Conservation (phyloP, 1,140 invertebrate genomes). For the Trissolcus basalis region DNA sequence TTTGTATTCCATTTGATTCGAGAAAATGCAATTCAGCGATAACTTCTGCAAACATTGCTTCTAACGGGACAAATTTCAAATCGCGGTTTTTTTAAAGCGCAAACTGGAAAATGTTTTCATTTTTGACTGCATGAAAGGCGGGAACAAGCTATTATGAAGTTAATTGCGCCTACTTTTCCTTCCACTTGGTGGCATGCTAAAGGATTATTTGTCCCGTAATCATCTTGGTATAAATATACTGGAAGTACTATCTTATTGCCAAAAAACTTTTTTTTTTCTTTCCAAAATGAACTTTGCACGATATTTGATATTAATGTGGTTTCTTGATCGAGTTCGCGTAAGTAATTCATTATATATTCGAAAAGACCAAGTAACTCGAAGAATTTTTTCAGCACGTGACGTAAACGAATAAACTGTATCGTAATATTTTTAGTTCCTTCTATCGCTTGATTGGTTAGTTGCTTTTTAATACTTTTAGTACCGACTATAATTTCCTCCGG, state of each 20-base stretch:
- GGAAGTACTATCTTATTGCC: slow-evolving; percentile 3
- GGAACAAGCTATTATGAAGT: slow-evolving; percentile 10
- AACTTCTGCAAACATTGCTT: not conserved
- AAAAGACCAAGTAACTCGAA: slow-evolving; percentile 19
- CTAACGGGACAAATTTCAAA: not conserved
- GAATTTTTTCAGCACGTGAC: slow-evolving; percentile 7
- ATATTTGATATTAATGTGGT: slow-evolving; percentile 5
- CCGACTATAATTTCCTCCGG: not conserved
- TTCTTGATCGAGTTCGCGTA: slow-evolving; percentile 8
- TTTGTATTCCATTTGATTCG: slow-evolving; percentile 7
- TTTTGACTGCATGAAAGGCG: slow-evolving; percentile 1
- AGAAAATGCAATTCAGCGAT: slow-evolving; percentile 8
- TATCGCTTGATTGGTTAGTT: not conserved
- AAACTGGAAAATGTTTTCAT: not conserved
- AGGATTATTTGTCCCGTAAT: slow-evolving; percentile 3
- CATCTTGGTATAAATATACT: slow-evolving; percentile 2
- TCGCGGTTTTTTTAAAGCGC: not conserved
- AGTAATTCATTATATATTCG: slow-evolving; percentile 10
- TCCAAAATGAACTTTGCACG: slow-evolving; percentile 5
- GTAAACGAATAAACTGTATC: slow-evolving; percentile 11
- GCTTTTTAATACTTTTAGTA: not conserved
- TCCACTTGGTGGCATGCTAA: not conserved
- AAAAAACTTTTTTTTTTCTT: not conserved
- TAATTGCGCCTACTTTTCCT: slow-evolving; percentile 11
- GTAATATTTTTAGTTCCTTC: slow-evolving; percentile 1